Base-by-base conservation (phyloP, 2,113 vertebrate genomes). In the Protomyctophum bolini region DNA sequence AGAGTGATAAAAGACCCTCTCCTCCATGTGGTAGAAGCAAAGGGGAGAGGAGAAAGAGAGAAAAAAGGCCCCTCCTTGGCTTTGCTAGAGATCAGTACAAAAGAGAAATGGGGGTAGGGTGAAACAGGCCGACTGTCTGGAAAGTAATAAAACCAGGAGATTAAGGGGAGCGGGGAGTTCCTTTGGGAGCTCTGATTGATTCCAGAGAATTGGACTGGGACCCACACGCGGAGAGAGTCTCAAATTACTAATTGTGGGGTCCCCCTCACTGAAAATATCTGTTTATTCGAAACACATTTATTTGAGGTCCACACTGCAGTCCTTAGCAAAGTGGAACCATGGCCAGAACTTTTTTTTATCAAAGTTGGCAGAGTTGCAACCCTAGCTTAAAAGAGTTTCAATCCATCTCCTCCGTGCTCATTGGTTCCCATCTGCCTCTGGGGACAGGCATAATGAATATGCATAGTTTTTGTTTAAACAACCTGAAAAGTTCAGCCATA, bases 101-200 rank as follows among this genome's bases (percentile, higher is more conserved):
- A 92, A 90, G 92, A 78, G 81, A 81, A 82, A 91, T 89, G 91
- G 93, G 92, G 91, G 91, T 86, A 90, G 92, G 92, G 92, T 88
- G 86, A 84, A 91, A 87, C 75, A 76, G 88, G 86, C 88, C 54
- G 87, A 88, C 88, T 89, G 89, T 92, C 92, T 93, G 93, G 91
- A 93, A 93, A 94, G 92, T 93, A 93, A 94, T 94, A 94, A 94
- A 94, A 93, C 88, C 89, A 88, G 90, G 89, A 94, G 92, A 93
- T 94, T 94, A 92, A 87, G 90, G 90, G 88, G 88, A 84, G 83
- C 77, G 29, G 88, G 90, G 86, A 90, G 91, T 92, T 92, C 92
- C 92, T 93, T 78, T 88, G 92, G 92, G 92, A 92, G 87, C 86
- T 87, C 80, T 92, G 91, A 93, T 92, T 92, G 92, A 91, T 92